phyloP scores from a whole-genome alignment of 2,797 vertebrate species.

The Takifugu ocellatus region DNA sequence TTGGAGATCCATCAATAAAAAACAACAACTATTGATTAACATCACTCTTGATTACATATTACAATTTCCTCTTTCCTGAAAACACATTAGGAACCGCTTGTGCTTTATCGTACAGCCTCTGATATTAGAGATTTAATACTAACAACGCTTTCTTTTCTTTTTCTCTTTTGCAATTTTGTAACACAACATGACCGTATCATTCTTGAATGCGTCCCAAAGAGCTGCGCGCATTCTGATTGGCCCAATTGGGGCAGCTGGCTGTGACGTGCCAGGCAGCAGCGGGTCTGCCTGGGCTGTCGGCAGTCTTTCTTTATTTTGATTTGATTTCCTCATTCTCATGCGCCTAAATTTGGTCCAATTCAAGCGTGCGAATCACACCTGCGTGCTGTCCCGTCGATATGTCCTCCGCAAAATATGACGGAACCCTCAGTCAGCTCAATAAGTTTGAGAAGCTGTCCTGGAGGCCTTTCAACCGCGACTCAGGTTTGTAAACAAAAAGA shows the following conservation, averaged over 20 bases:
- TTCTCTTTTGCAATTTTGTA: background rate
- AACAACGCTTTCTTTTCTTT: background rate
- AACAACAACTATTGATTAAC: too few species aligned
- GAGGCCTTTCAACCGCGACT: slow-evolving; percentile 78
- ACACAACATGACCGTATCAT: background rate
- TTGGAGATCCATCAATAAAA: too few species aligned
- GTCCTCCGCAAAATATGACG: slow-evolving; percentile 52
- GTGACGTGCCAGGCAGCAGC: slow-evolving; percentile 49
- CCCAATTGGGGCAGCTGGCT: slow-evolving; percentile 41
- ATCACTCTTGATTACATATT: too few species aligned
- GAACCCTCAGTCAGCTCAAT: slow-evolving; percentile 77
- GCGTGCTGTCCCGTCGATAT: slow-evolving; percentile 35
- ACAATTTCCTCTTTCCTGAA: too few species aligned
- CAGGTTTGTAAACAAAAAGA: slow-evolving; percentile 81
- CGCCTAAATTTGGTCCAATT: background rate
- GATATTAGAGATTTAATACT: background rate
- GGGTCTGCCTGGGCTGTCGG: slow-evolving; percentile 21
- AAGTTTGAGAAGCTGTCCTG: slow-evolving; percentile 88
- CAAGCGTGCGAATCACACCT: slow-evolving; percentile 19
- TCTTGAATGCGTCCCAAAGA: slow-evolving; percentile 38
- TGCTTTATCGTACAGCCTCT: background rate
- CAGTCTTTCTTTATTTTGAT: slow-evolving; percentile 25
- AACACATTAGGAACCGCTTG: too few species aligned
- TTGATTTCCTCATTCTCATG: slow-evolving; percentile 22
- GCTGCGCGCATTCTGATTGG: slow-evolving; percentile 48